phyloP scores from a whole-genome alignment of 2,113 vertebrate species.

The Periophthalmus modestus region DNA sequence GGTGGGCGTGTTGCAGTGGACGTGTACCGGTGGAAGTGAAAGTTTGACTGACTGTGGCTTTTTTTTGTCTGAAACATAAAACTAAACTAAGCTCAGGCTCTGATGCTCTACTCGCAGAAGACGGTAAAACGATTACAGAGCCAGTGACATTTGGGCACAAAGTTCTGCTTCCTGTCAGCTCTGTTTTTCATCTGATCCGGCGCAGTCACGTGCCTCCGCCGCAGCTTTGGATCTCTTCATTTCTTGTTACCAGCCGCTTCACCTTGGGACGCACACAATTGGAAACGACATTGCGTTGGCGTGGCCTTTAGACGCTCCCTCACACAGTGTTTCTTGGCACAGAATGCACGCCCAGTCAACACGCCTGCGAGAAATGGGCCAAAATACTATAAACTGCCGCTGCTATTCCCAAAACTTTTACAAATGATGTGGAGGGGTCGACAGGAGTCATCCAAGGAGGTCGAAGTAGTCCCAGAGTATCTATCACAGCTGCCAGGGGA shows the following conservation, averaged over 20 bases:
- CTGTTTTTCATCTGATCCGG: background rate
- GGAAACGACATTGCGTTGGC: constrained; percentile 26
- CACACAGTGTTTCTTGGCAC: constrained; percentile 15
- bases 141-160: constrained; percentile 10
- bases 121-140: background rate
- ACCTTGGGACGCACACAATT: background rate
- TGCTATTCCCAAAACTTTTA: constrained; percentile 42
- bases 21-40: too few relatives aligned
- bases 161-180: background rate
- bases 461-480: constrained; percentile 60
- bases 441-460: constrained; percentile 63
- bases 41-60: too few relatives aligned
- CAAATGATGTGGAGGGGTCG: constrained; percentile 41
- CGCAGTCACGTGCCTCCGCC: background rate
- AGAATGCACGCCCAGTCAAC: background rate
- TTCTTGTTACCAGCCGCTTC: constrained; percentile 34
- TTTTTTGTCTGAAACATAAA: background rate
- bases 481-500: constrained; percentile 66
- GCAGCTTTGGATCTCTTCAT: constrained; percentile 2
- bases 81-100: background rate
- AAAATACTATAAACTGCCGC: constrained; percentile 13
- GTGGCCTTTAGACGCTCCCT: constrained; percentile 22
- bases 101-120: background rate
- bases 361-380: constrained; percentile 32
- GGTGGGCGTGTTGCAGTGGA: too few relatives aligned